Conservation (phyloP, 1,140 invertebrate genomes). For the Uloborus diversus region DNA sequence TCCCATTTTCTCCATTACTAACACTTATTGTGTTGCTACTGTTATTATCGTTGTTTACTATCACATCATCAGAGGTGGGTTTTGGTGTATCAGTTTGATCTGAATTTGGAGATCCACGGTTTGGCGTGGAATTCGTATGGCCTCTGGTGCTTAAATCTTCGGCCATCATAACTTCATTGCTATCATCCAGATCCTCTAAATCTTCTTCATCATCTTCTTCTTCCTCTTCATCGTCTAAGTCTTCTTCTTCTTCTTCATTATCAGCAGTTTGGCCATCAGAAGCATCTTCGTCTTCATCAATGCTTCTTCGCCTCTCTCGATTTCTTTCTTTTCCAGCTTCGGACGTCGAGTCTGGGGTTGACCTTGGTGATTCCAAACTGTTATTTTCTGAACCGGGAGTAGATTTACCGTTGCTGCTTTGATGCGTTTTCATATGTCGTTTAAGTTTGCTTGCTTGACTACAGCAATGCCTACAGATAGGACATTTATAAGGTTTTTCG, state of each 20-base stretch:
- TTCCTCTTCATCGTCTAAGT: conserved; percentile 66
- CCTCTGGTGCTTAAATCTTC: conserved; percentile 79
- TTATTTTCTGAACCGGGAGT: conserved; percentile 58
- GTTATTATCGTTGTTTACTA: conserved; percentile 28
- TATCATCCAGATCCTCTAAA: conserved; percentile 78
- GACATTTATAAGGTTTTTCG: conserved; percentile 73
- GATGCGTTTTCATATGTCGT: conserved; percentile 81
- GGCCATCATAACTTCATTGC: conserved; percentile 75
- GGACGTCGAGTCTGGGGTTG: conserved; percentile 66
- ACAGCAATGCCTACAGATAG: conserved; percentile 70
- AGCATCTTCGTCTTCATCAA: conserved; percentile 77
- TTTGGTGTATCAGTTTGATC: conserved; percentile 32
- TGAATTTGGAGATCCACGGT: conserved; percentile 15
- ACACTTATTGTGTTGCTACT: conserved; percentile 34
- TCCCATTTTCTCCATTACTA: conserved; percentile 30
- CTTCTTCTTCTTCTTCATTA: conserved; percentile 73
- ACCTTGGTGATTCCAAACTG: conserved; percentile 62
- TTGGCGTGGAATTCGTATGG: conserved; percentile 29
- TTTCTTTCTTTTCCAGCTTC: conserved; percentile 15
- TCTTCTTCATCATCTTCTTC: conserved; percentile 65
- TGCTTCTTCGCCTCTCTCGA: conserved; percentile 8
- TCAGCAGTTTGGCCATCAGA: conserved; percentile 73
- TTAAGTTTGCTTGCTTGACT: conserved; percentile 79
- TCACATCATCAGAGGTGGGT: conserved; percentile 8
- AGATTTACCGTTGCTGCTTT: conserved; percentile 58